Base-by-base conservation (phyloP, 92 coral and sea anemone genomes). In the Bergia sp. region DNA sequence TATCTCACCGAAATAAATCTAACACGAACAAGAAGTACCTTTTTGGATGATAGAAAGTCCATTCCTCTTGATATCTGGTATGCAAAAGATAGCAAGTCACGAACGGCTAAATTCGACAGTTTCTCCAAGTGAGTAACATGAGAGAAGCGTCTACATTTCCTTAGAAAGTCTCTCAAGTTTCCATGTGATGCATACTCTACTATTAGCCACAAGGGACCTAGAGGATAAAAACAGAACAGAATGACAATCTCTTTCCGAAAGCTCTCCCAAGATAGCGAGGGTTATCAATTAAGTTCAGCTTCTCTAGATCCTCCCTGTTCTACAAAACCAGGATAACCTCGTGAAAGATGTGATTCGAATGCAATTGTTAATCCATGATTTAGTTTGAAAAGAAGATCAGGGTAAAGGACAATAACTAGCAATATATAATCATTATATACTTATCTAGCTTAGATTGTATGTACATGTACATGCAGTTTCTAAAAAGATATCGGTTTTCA, bases 21-120 rank as follows among this genome's bases (percentile, higher is more conserved):
- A 5, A 37, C 86, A 15, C 15, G 16, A 40, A 36, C 16, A 5
- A 8, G 41, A 44, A 15, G 37, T 87, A 97, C 99, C 99, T 97
- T 97, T 85, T 90, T 94, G 55, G 97, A 92, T 7, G 99, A 92
- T n/a, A 97, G 77, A 88, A 94, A 97, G 66, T 92, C 95, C 99
- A 97, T 97, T 74, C 99, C 99, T 74, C 93, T 91, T 1, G 98
- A 93, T 82, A 95, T 92, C 80, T 97, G 99, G 83, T 95, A 97
- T 47, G 97, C 94, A 85, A 91, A 92, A 16, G 99, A 95, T 47
- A 96, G 80, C 73, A 97, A 90, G 69, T 93, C 93, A 40, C 94
- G 93, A 40, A 94, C 82, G 6, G 93, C 93, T 39, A 97, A 85
- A 2, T 75, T 85, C 10, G 89, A 81, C 61, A 15, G 76, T 86